Evolutionary conservation across 2,113 vertebrate genomes (phyloP).

Genomic region (Nymphicus hollandicus): DNA sequence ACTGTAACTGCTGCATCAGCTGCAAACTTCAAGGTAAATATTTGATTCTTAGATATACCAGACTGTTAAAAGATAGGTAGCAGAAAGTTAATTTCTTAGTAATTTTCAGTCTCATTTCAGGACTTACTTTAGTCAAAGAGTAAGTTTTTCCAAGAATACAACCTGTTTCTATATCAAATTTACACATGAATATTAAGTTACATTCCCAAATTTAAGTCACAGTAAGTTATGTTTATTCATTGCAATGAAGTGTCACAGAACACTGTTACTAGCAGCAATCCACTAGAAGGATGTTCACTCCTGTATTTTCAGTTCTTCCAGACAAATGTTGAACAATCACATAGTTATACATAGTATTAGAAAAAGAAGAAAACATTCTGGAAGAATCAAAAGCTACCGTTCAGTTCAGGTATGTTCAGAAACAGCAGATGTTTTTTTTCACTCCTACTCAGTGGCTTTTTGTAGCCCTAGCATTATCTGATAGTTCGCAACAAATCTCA

Average conservation of each 20-base stretch:
- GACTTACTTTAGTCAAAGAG: not conserved
- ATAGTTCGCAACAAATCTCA: not conserved
- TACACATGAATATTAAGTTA: not conserved
- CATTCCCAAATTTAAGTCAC: not conserved
- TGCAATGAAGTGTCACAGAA: not conserved
- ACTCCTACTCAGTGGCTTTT: not conserved
- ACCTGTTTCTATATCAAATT: not conserved
- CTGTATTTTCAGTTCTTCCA: not conserved
- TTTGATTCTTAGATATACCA: not conserved
- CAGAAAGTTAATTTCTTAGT: not conserved
- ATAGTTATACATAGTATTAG: not conserved
- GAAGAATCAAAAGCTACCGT: not conserved
- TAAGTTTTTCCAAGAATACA: not conserved
- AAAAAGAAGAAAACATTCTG: not conserved
- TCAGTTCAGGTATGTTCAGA: not conserved
- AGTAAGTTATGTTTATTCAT: not conserved
- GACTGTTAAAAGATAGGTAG: not conserved
- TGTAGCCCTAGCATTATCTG: not conserved
- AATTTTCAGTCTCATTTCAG: not conserved
- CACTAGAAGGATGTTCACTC: not conserved
- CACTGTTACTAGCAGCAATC: not conserved
- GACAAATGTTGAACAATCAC: not conserved
- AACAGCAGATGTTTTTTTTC: not conserved
- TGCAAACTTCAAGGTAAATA: not conserved
- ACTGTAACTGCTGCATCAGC: not conserved